These are phyloP conservation scores for Dolichotis patagonum DNA, from an alignment of 2,113 vertebrate species.

Conservation along the genomic window DNA sequence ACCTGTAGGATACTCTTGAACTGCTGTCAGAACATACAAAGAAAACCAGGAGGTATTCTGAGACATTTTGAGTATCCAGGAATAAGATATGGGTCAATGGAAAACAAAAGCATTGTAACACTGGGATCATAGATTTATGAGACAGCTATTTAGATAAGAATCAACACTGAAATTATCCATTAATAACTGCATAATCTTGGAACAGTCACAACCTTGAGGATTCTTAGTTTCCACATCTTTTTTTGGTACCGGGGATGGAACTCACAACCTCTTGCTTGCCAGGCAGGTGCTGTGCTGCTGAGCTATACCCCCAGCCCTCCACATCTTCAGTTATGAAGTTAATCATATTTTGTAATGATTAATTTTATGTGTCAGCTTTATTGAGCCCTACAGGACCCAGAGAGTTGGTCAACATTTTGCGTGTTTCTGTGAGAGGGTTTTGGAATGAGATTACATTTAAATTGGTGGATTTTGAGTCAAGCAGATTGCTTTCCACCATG, in stretches of 20 bases:
- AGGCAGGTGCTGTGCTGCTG: too few relatives aligned
- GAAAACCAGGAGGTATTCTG: not conserved
- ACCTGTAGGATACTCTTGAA: not conserved
- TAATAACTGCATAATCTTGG: not conserved
- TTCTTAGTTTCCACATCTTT: not conserved
- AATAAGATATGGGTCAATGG: not conserved
- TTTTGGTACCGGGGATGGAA: too few relatives aligned
- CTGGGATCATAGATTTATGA: not conserved
- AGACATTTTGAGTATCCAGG: not conserved
- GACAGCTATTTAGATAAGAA: not conserved
- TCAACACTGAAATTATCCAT: not conserved
- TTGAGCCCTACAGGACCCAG: not conserved
- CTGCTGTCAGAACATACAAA: not conserved
- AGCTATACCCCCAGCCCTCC: not conserved
- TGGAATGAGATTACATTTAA: not conserved
- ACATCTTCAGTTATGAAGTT: not conserved
- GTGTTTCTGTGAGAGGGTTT: not conserved
- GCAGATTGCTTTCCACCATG: not conserved
- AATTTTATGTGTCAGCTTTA: not conserved
- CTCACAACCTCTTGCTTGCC: too few relatives aligned
- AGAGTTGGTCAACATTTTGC: not conserved
- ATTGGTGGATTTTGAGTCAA: not conserved
- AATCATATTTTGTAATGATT: not conserved
- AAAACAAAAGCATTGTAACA: not conserved
- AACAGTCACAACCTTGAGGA: not conserved